Conservation (phyloP, 2,888 invertebrate genomes). For the Drosophila helvetica region DNA sequence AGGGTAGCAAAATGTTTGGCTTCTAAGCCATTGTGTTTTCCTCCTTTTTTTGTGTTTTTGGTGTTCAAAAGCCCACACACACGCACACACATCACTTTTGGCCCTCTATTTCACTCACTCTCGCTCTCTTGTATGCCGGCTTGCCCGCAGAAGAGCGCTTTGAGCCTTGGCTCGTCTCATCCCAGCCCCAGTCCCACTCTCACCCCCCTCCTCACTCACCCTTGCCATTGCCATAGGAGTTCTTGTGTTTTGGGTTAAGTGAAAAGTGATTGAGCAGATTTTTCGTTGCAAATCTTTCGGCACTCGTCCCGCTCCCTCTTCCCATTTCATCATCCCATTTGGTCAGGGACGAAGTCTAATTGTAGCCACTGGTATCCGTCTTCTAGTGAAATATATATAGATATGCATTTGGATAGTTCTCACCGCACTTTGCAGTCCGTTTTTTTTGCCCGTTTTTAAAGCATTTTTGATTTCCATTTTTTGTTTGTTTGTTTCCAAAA, state of each 20-base stretch:
- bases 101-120: slow-evolving; percentile 30
- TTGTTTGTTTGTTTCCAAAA: neutral
- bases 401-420: no score
- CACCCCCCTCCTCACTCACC: slow-evolving; percentile 26
- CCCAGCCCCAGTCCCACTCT: neutral
- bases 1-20: neutral
- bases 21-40: neutral
- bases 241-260: slow-evolving; percentile 76
- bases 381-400: no score
- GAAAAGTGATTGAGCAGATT: slow-evolving; percentile 78
- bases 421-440: no score
- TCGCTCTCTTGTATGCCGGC: slow-evolving; percentile 30
- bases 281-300: slow-evolving; percentile 75
- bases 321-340: neutral
- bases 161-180: neutral
- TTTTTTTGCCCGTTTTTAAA: neutral
- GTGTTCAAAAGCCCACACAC: slow-evolving; percentile 67
- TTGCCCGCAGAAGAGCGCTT: slow-evolving; percentile 28
- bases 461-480: neutral
- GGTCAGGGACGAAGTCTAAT: neutral
- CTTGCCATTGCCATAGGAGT: slow-evolving; percentile 57
- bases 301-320: slow-evolving; percentile 42
- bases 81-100: slow-evolving; percentile 70
- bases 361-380: neutral
- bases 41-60: slow-evolving; percentile 21